Base-by-base conservation (phyloP, 2,113 vertebrate genomes). In the Oryzias curvinotus region DNA sequence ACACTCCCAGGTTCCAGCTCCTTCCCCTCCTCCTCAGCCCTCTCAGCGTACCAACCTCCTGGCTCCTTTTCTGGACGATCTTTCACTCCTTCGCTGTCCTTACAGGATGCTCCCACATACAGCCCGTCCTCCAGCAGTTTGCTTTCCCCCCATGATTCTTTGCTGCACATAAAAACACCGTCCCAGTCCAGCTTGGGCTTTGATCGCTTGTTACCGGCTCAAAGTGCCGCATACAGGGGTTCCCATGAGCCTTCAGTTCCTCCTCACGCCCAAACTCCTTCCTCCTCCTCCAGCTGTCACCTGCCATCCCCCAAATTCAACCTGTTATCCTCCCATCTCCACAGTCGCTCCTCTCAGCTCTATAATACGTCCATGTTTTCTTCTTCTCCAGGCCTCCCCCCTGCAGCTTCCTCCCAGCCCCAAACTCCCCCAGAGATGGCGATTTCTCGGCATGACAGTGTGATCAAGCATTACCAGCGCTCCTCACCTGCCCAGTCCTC, bases 401-500 rank as follows among this genome's bases (percentile, higher is more conserved):
- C 79, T 25, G 53, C 66, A 1, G 41, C 59, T 3, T 88, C 92
- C 63, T 26, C 69, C 1, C 92, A 65, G n/a, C 46, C 82, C 15
- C 81, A 89, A 57, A 75, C 90, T 65, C 0, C 87, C 77, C 19
- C 92, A 1, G 94, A 95, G 12, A 88, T 94, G 57, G 85, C 93
- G 19, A 80, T 95, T 6, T 91, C 94, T 5, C 74, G 84, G 0
- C 95, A 96, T 75, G 95, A 97, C 84, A 96, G 93, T 2, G 95
- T 97, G 65, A 96, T 97, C 65, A 97, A 97, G 71, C 95, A 96
- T 90, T 97, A 95, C 88, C 95, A 96, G 65, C 90, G 93, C 1
- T 93, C 94, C 0, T 76, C 89, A 7, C 75, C 85, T 1, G 85
- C 89, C 0, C 93, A 94, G 56, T 78, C 93, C 6, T 71, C 92